A percentile compares a stretch with the other conserved stretches of the same genome.
Conservation (phyloP, 2,113 vertebrate species). For the Fulmarus glacialis region DNA sequence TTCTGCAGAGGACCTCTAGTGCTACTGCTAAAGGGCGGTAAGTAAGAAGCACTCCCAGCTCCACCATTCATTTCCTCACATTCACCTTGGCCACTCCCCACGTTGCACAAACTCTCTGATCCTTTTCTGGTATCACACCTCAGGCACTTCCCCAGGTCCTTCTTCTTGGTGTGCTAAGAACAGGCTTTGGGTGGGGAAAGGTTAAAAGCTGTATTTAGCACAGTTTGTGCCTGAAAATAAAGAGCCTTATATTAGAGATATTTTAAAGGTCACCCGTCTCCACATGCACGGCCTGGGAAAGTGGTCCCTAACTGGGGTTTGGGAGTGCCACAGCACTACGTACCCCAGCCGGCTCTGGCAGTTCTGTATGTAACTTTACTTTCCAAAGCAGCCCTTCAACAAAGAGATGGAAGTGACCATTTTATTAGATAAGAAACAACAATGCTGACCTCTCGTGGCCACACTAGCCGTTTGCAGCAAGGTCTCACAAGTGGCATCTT, state of each 20-base stretch:
- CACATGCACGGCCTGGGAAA: neutral
- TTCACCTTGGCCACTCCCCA: rapidly evolving
- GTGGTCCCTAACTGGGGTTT: neutral
- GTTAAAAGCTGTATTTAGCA: neutral
- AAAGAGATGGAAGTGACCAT: rapidly evolving
- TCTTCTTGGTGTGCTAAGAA: neutral
- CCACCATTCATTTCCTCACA: neutral
- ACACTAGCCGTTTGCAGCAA: neutral
- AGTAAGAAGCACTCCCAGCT: neutral
- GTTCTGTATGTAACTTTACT: rapidly evolving
- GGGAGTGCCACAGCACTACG: neutral
- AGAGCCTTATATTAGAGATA: neutral
- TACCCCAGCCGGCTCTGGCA: neutral
- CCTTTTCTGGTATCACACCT: neutral
- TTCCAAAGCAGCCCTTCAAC: neutral
- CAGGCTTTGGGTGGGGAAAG: neutral
- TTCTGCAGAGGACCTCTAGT: neutral
- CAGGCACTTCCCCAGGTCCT: neutral
- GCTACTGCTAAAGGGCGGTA: neutral
- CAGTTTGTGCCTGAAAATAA: neutral
- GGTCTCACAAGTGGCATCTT: neutral
- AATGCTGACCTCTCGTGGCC: slow-evolving; percentile 62
- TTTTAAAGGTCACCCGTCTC: neutral
- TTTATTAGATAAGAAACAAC: neutral
- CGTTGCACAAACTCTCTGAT: rapidly evolving